Evolutionary conservation across 1,140 invertebrate genomes (phyloP), one percentile per base, ranked within the genome.

Genomic region (Eriosoma lanigerum): DNA sequence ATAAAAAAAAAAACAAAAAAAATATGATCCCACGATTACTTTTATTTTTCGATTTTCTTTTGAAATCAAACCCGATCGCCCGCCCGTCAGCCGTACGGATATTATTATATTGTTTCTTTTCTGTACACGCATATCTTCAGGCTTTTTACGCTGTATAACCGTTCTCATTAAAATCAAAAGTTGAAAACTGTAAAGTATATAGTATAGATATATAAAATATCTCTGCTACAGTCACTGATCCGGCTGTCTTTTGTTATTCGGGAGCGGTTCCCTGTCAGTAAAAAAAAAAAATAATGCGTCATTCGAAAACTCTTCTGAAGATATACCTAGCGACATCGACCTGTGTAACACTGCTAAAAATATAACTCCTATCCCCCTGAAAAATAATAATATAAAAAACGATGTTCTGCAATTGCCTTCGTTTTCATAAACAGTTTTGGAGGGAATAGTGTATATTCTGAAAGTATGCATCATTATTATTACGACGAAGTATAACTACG

Each of bases 161-260:
- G 56, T 78, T 78, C 75, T 78, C 75, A 78, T 78, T 78, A 78
- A 78, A 78, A 78, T 78, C 52, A 78, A 78, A 72, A 72, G 68
- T n/a, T n/a, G n/a, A n/a, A n/a, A n/a, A n/a, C n/a, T 72, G 24
- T 29, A n/a, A 5, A 52, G 9, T 17, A 1, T 66, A 54, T 21
- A 21, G 8, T 38, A 38, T 38, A 38, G 3, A 38, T 38, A 38
- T 38, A 60, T 46, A 46, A 38, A 58, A 78, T 58, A 58, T 48
- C 56, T 48, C 56, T 32, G 56, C 15, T 38, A 38, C 10, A 54
- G n/a, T 76, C 54, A 78, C 75, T 78, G 75, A 78, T 78, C 75
- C 73, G 19, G 56, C 21, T 46, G 1, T 19, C 75, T 78, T 78
- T 78, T 78, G 75, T 78, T 78, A 56, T 72, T 1, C 46, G 44